phyloP scores from a whole-genome alignment of 2,888 invertebrate species.

The Papilio elwesi region DNA sequence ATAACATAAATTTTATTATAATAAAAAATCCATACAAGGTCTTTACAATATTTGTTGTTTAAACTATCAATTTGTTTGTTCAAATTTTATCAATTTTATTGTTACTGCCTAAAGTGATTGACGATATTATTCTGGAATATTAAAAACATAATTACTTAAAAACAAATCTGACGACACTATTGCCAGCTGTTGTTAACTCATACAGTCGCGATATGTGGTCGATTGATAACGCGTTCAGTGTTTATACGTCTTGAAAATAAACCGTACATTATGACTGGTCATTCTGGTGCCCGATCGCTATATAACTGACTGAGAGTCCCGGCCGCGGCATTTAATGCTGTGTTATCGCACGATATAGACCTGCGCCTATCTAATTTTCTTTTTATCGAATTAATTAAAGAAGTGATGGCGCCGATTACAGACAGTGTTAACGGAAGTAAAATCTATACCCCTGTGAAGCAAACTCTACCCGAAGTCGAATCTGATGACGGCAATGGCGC shows the following conservation, averaged over 20 bases:
- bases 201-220: conserved; percentile 29
- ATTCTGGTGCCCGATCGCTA: conserved; percentile 58
- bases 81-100: conserved; percentile 22
- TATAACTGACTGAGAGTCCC: conserved; percentile 62
- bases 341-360: conserved; percentile 66
- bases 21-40: neutral
- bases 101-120: conserved; percentile 22
- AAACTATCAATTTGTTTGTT: neutral
- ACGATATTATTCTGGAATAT: conserved; percentile 3
- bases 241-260: conserved; percentile 47
- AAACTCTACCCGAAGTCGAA: conserved; percentile 73
- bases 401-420: conserved; percentile 77
- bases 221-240: conserved; percentile 38
- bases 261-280: conserved; percentile 46
- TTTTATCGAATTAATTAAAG: conserved; percentile 52
- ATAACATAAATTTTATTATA: neutral
- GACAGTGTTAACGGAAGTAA: conserved; percentile 66
- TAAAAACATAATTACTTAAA: conserved; percentile 31
- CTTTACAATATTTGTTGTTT: neutral
- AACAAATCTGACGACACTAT: conserved; percentile 39
- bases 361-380: conserved; percentile 48
- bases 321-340: conserved; percentile 66
- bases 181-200: conserved; percentile 27
- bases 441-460: conserved; percentile 62
- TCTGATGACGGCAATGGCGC: conserved; percentile 62